A percentile compares a stretch with the other conserved stretches of the same genome.
phyloP scores from a whole-genome alignment of 2,888 invertebrate species.

The Dioctria rufipes region DNA sequence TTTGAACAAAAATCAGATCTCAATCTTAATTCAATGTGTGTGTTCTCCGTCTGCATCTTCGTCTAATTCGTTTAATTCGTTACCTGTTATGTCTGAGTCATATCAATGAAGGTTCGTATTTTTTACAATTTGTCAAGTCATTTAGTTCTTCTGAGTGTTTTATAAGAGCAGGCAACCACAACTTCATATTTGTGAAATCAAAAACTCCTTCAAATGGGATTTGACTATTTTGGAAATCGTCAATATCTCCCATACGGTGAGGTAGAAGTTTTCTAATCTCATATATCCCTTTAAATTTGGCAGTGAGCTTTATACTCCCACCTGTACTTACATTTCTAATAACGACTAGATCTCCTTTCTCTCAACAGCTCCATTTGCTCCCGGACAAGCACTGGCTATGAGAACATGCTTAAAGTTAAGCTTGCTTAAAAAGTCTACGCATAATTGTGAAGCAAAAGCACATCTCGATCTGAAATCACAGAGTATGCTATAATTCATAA shows the following conservation, averaged over 20 bases:
- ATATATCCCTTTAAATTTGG: not conserved
- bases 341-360: slow-evolving; percentile 38
- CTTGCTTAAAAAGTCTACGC: slow-evolving; percentile 55
- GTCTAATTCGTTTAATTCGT: no score
- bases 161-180: no score
- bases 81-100: no score
- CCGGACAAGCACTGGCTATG: slow-evolving; percentile 58
- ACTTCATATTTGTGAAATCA: no score
- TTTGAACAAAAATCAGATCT: no score
- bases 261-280: not conserved
- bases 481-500: slow-evolving; percentile 60
- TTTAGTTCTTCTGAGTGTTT: no score
- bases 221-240: not conserved
- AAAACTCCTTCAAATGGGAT: no score
- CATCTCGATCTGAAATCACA: slow-evolving; percentile 60
- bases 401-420: slow-evolving; percentile 57
- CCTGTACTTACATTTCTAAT: not conserved
- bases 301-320: not conserved
- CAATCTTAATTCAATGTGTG: no score
- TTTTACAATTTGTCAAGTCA: no score
- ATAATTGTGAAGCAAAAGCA: slow-evolving; percentile 60
- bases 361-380: slow-evolving; percentile 61
- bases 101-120: no score
- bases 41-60: no score
- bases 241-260: not conserved